Conservation (phyloP, 1,140 invertebrate genomes). For the Megalopta genalis region DNA sequence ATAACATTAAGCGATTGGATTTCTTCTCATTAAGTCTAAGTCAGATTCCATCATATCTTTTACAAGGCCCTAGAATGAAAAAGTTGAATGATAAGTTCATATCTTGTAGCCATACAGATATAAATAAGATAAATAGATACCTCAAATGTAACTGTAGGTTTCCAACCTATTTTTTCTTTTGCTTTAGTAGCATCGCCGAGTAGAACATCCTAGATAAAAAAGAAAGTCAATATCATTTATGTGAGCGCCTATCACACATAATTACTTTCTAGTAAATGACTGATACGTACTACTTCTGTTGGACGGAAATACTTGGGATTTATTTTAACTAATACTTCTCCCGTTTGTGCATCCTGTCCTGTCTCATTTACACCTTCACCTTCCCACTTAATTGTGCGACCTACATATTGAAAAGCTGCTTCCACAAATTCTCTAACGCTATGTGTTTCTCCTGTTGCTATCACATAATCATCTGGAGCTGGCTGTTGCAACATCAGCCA, state of each 20-base stretch:
- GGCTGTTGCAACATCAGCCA: slow-evolving; percentile 99
- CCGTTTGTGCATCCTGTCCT: slow-evolving; percentile 91
- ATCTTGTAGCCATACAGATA: slow-evolving; percentile 21
- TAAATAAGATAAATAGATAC: slow-evolving; percentile 75
- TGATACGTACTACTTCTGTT: slow-evolving; percentile 95
- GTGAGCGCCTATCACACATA: slow-evolving; percentile 11
- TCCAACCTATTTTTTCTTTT: slow-evolving; percentile 91
- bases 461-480: slow-evolving; percentile 96
- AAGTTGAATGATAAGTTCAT: slow-evolving; percentile 30
- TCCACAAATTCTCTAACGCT: slow-evolving; percentile 98
- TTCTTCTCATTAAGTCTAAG: slow-evolving; percentile 93
- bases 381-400: slow-evolving; percentile 89
- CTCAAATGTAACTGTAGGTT: slow-evolving; percentile 90
- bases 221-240: slow-evolving; percentile 49
- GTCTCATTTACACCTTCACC: slow-evolving; percentile 92
- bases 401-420: slow-evolving; percentile 91
- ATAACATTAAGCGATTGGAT: slow-evolving; percentile 88
- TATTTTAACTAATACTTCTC: slow-evolving; percentile 91
- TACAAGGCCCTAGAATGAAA: slow-evolving; percentile 87
- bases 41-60: slow-evolving; percentile 98
- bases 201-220: slow-evolving; percentile 86
- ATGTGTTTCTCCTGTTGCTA: slow-evolving; percentile 96
- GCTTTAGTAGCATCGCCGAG: slow-evolving; percentile 96
- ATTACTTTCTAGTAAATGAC: neutral
- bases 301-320: slow-evolving; percentile 98